A percentile compares a stretch with the other conserved stretches of the same genome.
phyloP scores from a whole-genome alignment of 2,113 vertebrate species.

The Indicator maculatus region DNA sequence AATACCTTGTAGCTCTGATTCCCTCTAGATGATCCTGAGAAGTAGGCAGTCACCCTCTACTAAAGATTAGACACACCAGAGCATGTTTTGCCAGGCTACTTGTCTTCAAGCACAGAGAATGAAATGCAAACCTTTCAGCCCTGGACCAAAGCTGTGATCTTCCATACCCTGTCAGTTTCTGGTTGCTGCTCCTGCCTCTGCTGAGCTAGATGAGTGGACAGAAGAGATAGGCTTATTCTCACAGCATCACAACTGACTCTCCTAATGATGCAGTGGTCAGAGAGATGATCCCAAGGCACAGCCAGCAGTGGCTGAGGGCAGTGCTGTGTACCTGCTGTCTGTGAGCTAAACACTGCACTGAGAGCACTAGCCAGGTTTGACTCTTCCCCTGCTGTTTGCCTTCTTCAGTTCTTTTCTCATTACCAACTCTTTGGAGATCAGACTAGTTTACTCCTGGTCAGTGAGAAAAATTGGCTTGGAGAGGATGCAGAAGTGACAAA shows the following conservation, averaged over 20 bases:
- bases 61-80: background rate
- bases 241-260: background rate
- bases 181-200: background rate
- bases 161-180: background rate
- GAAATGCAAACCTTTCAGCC: background rate
- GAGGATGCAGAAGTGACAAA: background rate
- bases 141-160: background rate
- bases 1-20: background rate
- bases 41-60: background rate
- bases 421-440: background rate
- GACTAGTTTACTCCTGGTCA: background rate
- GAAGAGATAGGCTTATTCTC: background rate
- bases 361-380: background rate
- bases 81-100: background rate
- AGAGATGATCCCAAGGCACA: background rate
- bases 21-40: background rate
- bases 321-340: background rate
- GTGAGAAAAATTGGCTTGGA: background rate
- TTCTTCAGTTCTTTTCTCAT: background rate
- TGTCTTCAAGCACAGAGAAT: background rate
- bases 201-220: background rate
- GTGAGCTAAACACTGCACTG: background rate
- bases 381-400: background rate
- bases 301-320: background rate
- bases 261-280: background rate